These are phyloP conservation scores for Papilio helenus DNA, from an alignment of 1,140 invertebrate genomes.

Conservation along the genomic window DNA sequence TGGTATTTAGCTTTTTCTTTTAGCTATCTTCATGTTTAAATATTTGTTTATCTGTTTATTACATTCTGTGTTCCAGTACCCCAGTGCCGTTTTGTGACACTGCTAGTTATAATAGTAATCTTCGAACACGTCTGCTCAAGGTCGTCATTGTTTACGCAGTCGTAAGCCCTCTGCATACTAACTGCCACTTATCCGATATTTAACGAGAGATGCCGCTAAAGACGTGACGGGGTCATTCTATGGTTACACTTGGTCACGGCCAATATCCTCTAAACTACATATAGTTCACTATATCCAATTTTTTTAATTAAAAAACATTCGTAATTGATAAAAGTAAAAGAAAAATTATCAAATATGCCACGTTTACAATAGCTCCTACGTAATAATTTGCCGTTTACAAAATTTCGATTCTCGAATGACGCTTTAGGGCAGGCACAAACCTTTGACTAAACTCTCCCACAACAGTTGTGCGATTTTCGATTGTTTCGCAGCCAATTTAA, in stretches of 20 bases:
- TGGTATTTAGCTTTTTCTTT: too few species aligned
- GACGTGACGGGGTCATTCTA: background rate
- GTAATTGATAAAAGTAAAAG: background rate
- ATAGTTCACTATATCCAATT: background rate
- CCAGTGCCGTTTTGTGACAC: background rate
- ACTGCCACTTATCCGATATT: slow-evolving; percentile 42
- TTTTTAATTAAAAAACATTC: background rate
- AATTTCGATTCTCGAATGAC: too few species aligned
- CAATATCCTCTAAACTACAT: background rate
- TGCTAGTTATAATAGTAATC: background rate
- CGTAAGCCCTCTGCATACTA: slow-evolving; percentile 47
- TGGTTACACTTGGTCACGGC: background rate
- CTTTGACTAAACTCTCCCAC: too few species aligned
- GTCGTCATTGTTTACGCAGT: slow-evolving; percentile 42
- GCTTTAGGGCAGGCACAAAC: too few species aligned
- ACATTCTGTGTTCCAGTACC: background rate
- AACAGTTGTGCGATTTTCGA: too few species aligned
- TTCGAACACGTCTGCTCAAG: slow-evolving; percentile 30
- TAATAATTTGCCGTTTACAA: too few species aligned
- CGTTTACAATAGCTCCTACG: too few species aligned
- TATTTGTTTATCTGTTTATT: background rate
- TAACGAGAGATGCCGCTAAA: slow-evolving; percentile 40
- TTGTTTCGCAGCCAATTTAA: too few species aligned
- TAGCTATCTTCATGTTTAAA: background rate
- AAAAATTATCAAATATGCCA: too few species aligned